Evolutionary conservation across 2,113 vertebrate species (phyloP).

Genomic region (Nycticryphes semicollaris): DNA sequence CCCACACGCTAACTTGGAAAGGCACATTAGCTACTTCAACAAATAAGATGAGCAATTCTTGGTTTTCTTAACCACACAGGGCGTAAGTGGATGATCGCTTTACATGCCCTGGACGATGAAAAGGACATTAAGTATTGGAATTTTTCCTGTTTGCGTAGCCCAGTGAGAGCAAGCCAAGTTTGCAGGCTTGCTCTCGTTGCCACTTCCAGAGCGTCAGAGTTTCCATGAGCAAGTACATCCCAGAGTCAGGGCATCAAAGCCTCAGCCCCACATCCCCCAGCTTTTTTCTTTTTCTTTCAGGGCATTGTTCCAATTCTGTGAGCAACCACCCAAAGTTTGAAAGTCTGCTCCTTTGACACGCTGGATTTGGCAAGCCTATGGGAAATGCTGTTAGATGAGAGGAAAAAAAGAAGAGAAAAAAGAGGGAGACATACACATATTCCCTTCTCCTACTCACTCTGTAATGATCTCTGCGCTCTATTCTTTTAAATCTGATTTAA

Average conservation of each 20-base stretch:
- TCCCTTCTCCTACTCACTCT: conserved; percentile 41
- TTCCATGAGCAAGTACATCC: conserved; percentile 9
- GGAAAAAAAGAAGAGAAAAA: neutral
- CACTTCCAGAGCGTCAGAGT: neutral
- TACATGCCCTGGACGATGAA: neutral
- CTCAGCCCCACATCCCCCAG: neutral
- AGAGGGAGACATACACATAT: conserved; percentile 10
- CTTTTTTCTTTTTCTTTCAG: neutral
- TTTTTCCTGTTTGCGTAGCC: conserved; percentile 35
- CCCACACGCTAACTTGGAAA: neutral
- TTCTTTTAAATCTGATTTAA: conserved; percentile 1
- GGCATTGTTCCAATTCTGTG: neutral
- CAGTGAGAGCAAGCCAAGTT: neutral
- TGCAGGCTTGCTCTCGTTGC: neutral
- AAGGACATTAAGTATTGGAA: conserved; percentile 4
- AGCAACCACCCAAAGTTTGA: neutral
- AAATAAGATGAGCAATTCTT: conserved; percentile 42
- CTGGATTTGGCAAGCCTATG: neutral
- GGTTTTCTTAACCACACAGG: conserved; percentile 1
- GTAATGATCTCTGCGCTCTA: conserved; percentile 6
- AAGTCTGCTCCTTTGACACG: neutral
- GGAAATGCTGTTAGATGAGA: neutral
- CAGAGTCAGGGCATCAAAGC: neutral
- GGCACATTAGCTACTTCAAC: neutral
- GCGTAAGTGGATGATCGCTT: conserved; percentile 7